Percentiles rank a stretch among this genome's conserved stretches.
phyloP scores from a whole-genome alignment of 2,888 invertebrate species.

The Thyatira batis region DNA sequence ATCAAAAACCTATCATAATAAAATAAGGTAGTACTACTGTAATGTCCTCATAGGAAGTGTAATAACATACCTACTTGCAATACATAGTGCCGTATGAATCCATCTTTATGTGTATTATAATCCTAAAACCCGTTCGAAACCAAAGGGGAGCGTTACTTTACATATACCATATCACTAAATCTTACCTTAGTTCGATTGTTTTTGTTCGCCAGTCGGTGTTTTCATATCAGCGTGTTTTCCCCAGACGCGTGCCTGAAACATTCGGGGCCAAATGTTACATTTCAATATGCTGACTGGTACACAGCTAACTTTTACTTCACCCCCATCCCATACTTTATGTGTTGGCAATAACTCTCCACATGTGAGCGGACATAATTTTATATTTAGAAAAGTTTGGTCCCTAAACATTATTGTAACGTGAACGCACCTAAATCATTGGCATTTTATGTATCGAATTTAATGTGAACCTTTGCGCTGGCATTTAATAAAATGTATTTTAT shows the following conservation, averaged over 20 bases:
- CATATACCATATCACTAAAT: constrained; percentile 19
- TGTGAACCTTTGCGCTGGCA: not conserved
- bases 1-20: too few relatives aligned
- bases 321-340: constrained; percentile 54
- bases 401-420: not conserved
- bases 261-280: constrained; percentile 68
- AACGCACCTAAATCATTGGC: not conserved
- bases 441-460: not conserved
- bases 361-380: constrained; percentile 24
- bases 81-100: not conserved
- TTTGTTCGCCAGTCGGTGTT: constrained; percentile 28
- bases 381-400: constrained; percentile 15
- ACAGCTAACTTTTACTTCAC: constrained; percentile 57
- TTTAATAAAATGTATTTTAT: not conserved
- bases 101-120: not conserved
- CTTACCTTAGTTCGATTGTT: constrained; percentile 45
- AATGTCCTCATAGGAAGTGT: too few relatives aligned
- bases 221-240: constrained; percentile 51
- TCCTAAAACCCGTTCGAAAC: not conserved
- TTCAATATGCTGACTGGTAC: constrained; percentile 73
- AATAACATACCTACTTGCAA: too few relatives aligned
- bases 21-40: too few relatives aligned
- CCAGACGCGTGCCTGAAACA: constrained; percentile 52
- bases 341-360: constrained; percentile 48
- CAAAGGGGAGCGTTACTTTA: constrained; percentile 5